Conservation (phyloP, 2,113 vertebrate genomes). For the Petrocephalus zakoni region DNA sequence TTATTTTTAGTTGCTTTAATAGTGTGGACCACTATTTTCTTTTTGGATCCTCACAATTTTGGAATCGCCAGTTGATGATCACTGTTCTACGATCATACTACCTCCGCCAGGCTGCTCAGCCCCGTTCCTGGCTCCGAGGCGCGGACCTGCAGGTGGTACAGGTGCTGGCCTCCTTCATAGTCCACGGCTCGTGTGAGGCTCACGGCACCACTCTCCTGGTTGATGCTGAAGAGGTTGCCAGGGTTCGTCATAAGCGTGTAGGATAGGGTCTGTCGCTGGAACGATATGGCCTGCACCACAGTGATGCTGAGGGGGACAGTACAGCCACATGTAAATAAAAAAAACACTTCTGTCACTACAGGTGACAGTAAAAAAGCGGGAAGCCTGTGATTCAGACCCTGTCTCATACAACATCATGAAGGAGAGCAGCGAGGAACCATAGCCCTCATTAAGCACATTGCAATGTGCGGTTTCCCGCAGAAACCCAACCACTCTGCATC, state of each 20-base stretch:
- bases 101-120: slow-evolving; percentile 75
- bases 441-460: slow-evolving; percentile 31
- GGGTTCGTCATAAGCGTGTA: slow-evolving; percentile 73
- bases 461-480: slow-evolving; percentile 49
- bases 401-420: background rate
- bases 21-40: too few relatives aligned
- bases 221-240: slow-evolving; percentile 72
- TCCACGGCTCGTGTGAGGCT: slow-evolving; percentile 68
- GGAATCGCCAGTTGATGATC: too few relatives aligned
- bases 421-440: background rate
- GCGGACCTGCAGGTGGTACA: slow-evolving; percentile 72
- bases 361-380: background rate
- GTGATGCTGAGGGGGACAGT: slow-evolving; percentile 52
- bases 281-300: slow-evolving; percentile 74
- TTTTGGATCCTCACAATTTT: too few relatives aligned
- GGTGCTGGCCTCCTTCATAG: slow-evolving; percentile 73
- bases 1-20: too few relatives aligned
- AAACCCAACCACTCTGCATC: slow-evolving; percentile 55
- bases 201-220: slow-evolving; percentile 70
- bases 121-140: slow-evolving; percentile 65
- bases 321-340: background rate
- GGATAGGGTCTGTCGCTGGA: slow-evolving; percentile 70
- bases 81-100: slow-evolving; percentile 42
- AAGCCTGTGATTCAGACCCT: background rate
- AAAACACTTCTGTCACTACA: background rate